Conservation (phyloP, 1,140 invertebrate genomes). For the Conus betulinus region DNA sequence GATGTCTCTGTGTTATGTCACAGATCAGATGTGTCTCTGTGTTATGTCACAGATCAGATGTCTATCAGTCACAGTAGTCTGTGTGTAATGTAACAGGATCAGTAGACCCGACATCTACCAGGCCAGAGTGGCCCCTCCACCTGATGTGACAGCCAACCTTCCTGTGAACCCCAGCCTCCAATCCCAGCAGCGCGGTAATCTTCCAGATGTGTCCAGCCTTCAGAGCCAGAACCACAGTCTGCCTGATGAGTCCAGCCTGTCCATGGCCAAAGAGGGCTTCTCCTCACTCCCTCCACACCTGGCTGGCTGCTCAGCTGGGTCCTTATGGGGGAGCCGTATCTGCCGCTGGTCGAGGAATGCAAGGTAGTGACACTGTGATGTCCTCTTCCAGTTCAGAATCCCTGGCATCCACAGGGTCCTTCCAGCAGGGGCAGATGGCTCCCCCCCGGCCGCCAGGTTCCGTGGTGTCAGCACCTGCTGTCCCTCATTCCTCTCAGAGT, state of each 20-base stretch:
- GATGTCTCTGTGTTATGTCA: too few relatives aligned
- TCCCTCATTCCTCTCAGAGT: neutral
- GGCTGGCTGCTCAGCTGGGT: neutral
- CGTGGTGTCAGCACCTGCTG: neutral
- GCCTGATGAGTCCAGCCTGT: neutral
- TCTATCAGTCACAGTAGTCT: neutral
- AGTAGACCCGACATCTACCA: neutral
- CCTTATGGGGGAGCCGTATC: neutral
- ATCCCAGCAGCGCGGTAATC: neutral
- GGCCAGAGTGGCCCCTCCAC: neutral
- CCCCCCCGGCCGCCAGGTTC: neutral
- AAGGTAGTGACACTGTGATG: neutral
- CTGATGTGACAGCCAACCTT: slow-evolving; percentile 33
- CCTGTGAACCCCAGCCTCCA: neutral
- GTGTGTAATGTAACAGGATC: neutral
- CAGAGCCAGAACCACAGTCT: neutral
- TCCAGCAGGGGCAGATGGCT: slow-evolving; percentile 14
- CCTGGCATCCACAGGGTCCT: slow-evolving; percentile 35
- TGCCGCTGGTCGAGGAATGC: neutral
- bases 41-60: too few relatives aligned
- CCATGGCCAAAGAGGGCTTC: neutral
- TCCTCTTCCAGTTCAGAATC: neutral
- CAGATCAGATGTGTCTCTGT: too few relatives aligned
- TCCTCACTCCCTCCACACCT: neutral
- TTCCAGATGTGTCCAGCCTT: neutral